These are phyloP conservation scores for Lordiphosa fenestrarum DNA, from an alignment of 2,888 invertebrate genomes.

Conservation along the genomic window DNA sequence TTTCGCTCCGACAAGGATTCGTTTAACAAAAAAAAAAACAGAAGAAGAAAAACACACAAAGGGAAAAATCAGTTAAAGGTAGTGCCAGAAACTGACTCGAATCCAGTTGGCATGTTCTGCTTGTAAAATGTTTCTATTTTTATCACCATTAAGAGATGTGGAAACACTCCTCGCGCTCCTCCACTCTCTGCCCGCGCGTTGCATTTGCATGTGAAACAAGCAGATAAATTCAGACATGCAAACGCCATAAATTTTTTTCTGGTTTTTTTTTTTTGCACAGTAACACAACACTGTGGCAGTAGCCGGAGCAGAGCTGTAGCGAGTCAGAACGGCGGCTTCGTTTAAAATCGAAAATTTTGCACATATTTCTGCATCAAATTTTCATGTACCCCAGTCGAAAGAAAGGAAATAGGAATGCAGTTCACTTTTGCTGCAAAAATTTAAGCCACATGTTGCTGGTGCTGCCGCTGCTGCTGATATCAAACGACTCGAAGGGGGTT, in stretches of 20 bases:
- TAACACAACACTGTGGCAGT: constrained; percentile 11
- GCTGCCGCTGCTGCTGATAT: too few species aligned
- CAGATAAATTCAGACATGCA: constrained; percentile 74
- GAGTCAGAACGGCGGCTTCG: constrained; percentile 31
- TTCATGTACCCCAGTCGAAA: constrained; percentile 47
- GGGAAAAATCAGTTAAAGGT: constrained; percentile 64
- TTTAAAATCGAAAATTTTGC: constrained; percentile 71
- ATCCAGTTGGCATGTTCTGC: constrained; percentile 33
- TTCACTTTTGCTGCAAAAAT: background rate
- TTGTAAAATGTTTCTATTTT: constrained; percentile 65
- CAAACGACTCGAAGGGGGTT: background rate
- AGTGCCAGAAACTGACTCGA: constrained; percentile 16
- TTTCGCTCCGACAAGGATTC: too few species aligned
- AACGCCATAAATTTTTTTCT: constrained; percentile 66
- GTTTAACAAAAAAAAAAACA: background rate
- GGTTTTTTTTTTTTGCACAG: constrained; percentile 24
- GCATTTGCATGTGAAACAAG: constrained; percentile 75
- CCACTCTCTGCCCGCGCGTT: constrained; percentile 19
- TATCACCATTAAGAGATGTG: constrained; percentile 64
- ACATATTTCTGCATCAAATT: constrained; percentile 71
- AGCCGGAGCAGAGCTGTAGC: constrained; percentile 2
- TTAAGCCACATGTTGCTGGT: too few species aligned
- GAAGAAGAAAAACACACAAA: constrained; percentile 25
- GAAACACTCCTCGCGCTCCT: constrained; percentile 15
- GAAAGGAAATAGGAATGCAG: constrained; percentile 9